Conservation (phyloP, 2,113 vertebrate species). For the Ranitomeya imitator region DNA sequence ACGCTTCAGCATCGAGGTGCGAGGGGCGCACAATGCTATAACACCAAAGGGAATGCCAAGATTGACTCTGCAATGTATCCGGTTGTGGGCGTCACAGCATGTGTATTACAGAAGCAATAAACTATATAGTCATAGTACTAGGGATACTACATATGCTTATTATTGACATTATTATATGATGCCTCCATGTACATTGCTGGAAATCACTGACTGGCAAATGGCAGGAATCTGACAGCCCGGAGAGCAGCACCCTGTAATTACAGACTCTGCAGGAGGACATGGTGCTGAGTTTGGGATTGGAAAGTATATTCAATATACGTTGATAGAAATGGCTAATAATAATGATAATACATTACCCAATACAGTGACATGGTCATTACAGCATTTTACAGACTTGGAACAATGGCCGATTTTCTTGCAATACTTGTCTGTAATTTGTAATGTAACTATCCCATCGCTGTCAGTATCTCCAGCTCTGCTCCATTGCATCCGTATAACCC, state of each 20-base stretch:
- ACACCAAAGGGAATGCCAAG: background rate
- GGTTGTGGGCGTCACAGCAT: background rate
- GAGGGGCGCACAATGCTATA: background rate
- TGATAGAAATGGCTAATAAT: background rate
- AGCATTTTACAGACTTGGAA: background rate
- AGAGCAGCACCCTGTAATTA: background rate
- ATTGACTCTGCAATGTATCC: background rate
- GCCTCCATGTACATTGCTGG: background rate
- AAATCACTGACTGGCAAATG: slow-evolving; percentile 7
- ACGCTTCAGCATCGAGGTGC: background rate
- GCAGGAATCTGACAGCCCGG: background rate
- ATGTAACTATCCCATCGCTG: too few species aligned
- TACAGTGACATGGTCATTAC: background rate
- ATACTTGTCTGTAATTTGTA: background rate
- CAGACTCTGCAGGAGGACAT: too few species aligned
- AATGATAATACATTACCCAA: background rate
- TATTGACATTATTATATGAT: background rate
- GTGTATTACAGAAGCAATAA: background rate
- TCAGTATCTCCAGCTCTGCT: background rate
- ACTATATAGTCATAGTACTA: background rate
- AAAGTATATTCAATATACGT: background rate
- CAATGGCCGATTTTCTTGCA: too few species aligned
- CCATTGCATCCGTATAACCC: background rate
- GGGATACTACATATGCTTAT: background rate
- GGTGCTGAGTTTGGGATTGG: background rate